Conservation (phyloP, 2,797 vertebrate genomes). For the Thalassophryne amazonica region DNA sequence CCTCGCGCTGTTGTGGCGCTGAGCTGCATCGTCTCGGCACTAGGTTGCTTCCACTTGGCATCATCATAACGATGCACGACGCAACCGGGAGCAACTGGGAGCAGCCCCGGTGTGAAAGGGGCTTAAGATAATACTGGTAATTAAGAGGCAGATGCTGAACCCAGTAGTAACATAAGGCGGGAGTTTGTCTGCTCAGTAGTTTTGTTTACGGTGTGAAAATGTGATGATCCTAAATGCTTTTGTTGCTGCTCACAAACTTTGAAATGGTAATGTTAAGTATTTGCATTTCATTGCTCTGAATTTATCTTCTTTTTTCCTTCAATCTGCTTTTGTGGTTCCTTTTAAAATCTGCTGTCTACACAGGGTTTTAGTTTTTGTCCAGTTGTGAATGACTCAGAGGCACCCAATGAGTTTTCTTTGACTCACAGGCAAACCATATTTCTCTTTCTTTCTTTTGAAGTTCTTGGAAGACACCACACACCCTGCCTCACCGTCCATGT, state of each 20-base stretch:
- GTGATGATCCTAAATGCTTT: background rate
- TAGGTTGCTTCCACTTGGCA: no score
- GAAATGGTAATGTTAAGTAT: conserved; percentile 12
- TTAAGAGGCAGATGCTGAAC: no score
- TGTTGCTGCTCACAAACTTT: conserved; percentile 24
- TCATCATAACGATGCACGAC: no score
- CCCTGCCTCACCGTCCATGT: background rate
- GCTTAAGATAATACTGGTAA: no score
- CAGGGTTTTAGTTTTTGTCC: background rate
- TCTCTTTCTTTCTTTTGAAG: background rate
- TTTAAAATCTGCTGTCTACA: conserved; percentile 7
- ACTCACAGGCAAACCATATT: background rate
- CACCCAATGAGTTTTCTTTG: background rate
- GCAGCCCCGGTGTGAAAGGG: no score
- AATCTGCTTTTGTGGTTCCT: conserved; percentile 22
- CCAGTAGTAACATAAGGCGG: no score
- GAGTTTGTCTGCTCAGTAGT: background rate
- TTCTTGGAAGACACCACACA: background rate
- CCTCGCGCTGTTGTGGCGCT: no score
- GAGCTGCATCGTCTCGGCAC: no score
- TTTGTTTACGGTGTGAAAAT: conserved; percentile 2
- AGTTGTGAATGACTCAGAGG: conserved; percentile 31
- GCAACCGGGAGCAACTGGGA: no score
- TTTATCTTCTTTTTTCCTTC: conserved; percentile 21
- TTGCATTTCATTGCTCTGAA: conserved; percentile 23